Base-by-base conservation (phyloP, 2,888 invertebrate species). In the Megalurothrips usitatus region DNA sequence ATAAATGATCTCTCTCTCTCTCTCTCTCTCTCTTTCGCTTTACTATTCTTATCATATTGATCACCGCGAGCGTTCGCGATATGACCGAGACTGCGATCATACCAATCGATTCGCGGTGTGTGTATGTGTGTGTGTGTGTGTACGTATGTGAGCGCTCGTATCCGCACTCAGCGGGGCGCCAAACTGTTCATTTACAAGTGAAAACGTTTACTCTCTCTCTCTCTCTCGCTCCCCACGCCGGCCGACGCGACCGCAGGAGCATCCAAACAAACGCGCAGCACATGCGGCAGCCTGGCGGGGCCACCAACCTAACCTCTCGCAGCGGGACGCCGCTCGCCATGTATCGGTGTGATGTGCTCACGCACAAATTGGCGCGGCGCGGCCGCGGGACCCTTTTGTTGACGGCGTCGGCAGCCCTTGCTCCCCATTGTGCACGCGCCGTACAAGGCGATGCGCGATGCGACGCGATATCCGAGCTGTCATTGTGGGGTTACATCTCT, bases 1-100 rank as follows among this genome's bases (percentile, higher is more conserved):
- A 43, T 43, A 43, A 43, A 43, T 43, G 58, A 17, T 58, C 68
- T 68, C 68, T 68, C 63, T 52, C 68, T 68, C 68, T 68, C 68
- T 68, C 68, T 68, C 68, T 68, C 68, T 68, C 68, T 68, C 68
- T 68, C 63, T 63, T n/a, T 63, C 63, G 19, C 68, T 68, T 23
- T 68, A 43, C 34, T 43, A 43, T 43, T 43, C 3, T 43, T 43
- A 43, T 43, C 6, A 6, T 43, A 43, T 43, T 43, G 34, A 43
- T 43, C 34, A 6, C 34, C 34, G 34, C 6, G n/a, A n/a, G 34
- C 34, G 34, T 43, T 43, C 6, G 34, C 34, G 34, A 43, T 43
- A 43, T 43, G 34, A 43, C 34, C 34, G 34, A 43, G 34, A 4
- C 3, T 43, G 34, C 34, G 34, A 6, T 43, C 34, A 4, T 43